These are phyloP conservation scores for Percopsis transmontana DNA, from an alignment of 2,113 vertebrate genomes.

Conservation along the genomic window DNA sequence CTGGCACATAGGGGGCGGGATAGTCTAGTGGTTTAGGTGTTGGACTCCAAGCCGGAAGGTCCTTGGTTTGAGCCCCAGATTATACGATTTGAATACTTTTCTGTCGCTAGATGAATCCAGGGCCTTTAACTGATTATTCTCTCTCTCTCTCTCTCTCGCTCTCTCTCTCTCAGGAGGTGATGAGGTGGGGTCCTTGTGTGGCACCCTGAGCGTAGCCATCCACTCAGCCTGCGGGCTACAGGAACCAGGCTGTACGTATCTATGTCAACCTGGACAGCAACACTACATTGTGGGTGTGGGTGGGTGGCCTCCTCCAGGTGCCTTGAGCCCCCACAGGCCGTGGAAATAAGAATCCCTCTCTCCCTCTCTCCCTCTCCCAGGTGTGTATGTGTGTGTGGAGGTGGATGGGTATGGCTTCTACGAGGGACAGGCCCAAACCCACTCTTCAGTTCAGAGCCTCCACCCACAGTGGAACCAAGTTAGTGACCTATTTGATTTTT, in stretches of 20 bases:
- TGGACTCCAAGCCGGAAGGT: too few species aligned
- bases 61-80: too few species aligned
- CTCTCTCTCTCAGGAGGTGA: constrained; percentile 35
- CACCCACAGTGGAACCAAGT: constrained; percentile 79
- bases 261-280: too few species aligned
- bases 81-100: too few species aligned
- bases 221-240: constrained; percentile 72
- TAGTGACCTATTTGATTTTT: neutral
- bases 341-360: neutral
- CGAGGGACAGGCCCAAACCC: constrained; percentile 67
- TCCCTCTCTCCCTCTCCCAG: constrained; percentile 44
- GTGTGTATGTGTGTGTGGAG: constrained; percentile 71
- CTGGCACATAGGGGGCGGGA: too few species aligned
- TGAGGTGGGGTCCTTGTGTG: constrained; percentile 53
- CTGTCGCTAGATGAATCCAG: too few species aligned
- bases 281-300: too few species aligned
- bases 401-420: constrained; percentile 75
- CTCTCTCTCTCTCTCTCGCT: neutral
- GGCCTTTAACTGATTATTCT: neutral
- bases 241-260: constrained; percentile 65
- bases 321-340: too few species aligned
- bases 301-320: too few species aligned
- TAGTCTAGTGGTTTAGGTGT: too few species aligned
- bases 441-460: constrained; percentile 61
- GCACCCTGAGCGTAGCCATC: constrained; percentile 71